phyloP scores from a whole-genome alignment of 2,888 invertebrate genomes.

The Erebia aethiops region DNA sequence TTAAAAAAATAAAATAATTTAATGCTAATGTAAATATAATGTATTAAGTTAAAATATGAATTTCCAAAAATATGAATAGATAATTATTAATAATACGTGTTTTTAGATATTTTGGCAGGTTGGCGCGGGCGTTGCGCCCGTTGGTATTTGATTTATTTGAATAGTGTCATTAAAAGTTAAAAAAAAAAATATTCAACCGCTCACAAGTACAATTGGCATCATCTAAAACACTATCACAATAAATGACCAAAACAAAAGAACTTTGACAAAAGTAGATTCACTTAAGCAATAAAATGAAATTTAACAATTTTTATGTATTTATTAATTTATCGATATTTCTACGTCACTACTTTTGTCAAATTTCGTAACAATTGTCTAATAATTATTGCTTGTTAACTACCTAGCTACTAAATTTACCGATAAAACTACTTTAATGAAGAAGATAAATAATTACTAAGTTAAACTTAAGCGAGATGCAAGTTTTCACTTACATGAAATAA shows the following conservation, averaged over 20 bases:
- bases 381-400: slow-evolving; percentile 75
- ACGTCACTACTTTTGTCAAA: slow-evolving; percentile 49
- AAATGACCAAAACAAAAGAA: slow-evolving; percentile 58
- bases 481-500: not conserved
- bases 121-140: slow-evolving; percentile 1
- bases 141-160: not conserved
- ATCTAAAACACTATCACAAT: slow-evolving; percentile 37
- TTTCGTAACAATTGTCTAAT: slow-evolving; percentile 65
- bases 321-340: slow-evolving; percentile 8
- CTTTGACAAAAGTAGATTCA: slow-evolving; percentile 64
- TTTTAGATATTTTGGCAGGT: slow-evolving; percentile 26
- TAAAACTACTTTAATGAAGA: slow-evolving; percentile 34
- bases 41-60: slow-evolving; percentile 46
- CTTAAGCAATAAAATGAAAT: slow-evolving; percentile 22
- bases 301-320: slow-evolving; percentile 10
- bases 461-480: not conserved
- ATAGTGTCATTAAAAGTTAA: not conserved
- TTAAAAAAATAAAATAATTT: slow-evolving; percentile 46
- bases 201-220: slow-evolving; percentile 13
- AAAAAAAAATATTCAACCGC: slow-evolving; percentile 9
- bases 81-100: slow-evolving; percentile 26
- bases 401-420: slow-evolving; percentile 56
- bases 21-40: slow-evolving; percentile 49
- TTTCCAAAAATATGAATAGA: slow-evolving; percentile 60
- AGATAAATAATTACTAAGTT: slow-evolving; percentile 42